A percentile compares a stretch with the other conserved stretches of the same genome.
Conservation (phyloP, 2,888 invertebrate genomes). For the Netelia virgata region DNA sequence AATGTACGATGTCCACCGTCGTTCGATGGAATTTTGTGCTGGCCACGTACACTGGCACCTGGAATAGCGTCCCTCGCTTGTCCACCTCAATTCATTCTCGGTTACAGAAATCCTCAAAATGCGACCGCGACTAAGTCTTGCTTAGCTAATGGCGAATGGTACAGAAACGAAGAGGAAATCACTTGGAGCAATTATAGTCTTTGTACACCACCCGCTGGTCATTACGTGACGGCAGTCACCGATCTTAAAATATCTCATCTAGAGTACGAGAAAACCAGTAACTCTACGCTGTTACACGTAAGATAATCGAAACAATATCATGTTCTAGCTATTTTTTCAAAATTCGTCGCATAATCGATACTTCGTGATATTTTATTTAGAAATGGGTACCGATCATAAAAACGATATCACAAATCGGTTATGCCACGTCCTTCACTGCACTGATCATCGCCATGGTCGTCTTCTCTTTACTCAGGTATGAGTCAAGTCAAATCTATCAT, state of each 20-base stretch:
- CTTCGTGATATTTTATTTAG: slow-evolving; percentile 75
- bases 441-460: slow-evolving; percentile 86
- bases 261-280: slow-evolving; percentile 72
- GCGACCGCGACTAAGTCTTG: slow-evolving; percentile 85
- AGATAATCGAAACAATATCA: slow-evolving; percentile 49
- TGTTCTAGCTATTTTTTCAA: slow-evolving; percentile 11
- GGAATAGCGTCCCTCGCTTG: slow-evolving; percentile 84
- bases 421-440: slow-evolving; percentile 86
- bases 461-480: slow-evolving; percentile 86
- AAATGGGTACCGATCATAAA: slow-evolving; percentile 86
- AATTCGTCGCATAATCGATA: not conserved
- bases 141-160: slow-evolving; percentile 85
- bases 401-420: slow-evolving; percentile 86
- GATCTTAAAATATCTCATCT: slow-evolving; percentile 71
- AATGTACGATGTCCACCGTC: slow-evolving; percentile 81
- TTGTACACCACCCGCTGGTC: slow-evolving; percentile 81
- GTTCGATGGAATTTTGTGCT: slow-evolving; percentile 87
- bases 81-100: slow-evolving; percentile 77
- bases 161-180: slow-evolving; percentile 78
- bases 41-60: slow-evolving; percentile 85
- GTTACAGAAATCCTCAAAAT: slow-evolving; percentile 61
- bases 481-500: too few relatives aligned
- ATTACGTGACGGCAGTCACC: slow-evolving; percentile 77
- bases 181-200: slow-evolving; percentile 86
- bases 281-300: slow-evolving; percentile 75